Base-by-base conservation (phyloP, 2,888 invertebrate species). In the Philereme vetulata region DNA sequence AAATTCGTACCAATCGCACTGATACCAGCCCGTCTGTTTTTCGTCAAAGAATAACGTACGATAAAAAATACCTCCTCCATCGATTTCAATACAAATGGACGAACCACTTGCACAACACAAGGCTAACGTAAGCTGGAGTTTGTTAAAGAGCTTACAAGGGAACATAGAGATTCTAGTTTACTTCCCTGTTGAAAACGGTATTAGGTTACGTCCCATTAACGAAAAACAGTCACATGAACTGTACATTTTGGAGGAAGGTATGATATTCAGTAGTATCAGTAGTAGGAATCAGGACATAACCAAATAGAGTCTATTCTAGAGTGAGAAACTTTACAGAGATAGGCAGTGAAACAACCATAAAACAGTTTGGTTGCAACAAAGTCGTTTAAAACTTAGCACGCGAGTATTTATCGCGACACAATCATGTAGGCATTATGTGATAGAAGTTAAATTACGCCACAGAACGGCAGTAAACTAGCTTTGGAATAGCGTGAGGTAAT, bases 391-490 rank as follows among this genome's bases (percentile, higher is more conserved):
- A 74, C 68, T 65, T 63, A 56, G 66, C 74, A 77, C 77, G 74
- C 78, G 63, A 76, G 64, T 70, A 75, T 76, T 82, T 84, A 82
- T 83, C 80, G 78, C 76, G 69, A 76, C 77, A 74, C 71, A 71
- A 81, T 82, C 78, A 72, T 70, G 71, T 69, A 69, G 74, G 72
- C 70, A 73, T 75, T 68, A 67, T 77, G 75, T 80, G 78, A 80
- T 81, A 72, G 77, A 86, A 87, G 76, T 86, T 85, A 81, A 84
- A 85, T 84, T 84, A 77, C 57, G 57, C 77, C 71, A 58, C 76
- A 65, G 59, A 79, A 81, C 76, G 71, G 72, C 67, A 74, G 72
- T 74, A 75, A 82, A 81, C 77, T 79, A 76, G 75, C 74, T 79
- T 50, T 40, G 52, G 51, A 73, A 69, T 82, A 64, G 82, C 81